These are phyloP conservation scores for Tortrix viridana DNA, from an alignment of 2,888 invertebrate genomes.

Conservation along the genomic window DNA sequence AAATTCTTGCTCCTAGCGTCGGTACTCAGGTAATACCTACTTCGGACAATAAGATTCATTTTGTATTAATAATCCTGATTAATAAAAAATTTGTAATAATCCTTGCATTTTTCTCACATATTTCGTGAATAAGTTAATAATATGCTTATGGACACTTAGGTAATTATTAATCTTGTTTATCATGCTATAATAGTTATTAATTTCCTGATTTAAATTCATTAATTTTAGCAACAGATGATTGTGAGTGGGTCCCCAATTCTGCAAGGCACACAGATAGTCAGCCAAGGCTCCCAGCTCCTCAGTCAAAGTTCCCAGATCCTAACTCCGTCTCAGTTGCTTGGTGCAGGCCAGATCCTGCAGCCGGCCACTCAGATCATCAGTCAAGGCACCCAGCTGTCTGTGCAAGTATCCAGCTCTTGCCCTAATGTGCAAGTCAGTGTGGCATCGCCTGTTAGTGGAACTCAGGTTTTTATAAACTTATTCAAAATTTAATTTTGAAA, in stretches of 20 bases:
- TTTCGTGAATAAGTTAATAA: background rate
- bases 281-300: conserved; percentile 72
- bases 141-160: background rate
- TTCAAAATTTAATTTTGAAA: background rate
- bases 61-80: too few species aligned
- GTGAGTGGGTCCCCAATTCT: conserved; percentile 72
- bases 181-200: background rate
- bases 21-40: conserved; percentile 67
- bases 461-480: conserved; percentile 25
- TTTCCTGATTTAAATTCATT: background rate
- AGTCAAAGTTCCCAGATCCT: conserved; percentile 73
- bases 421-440: conserved; percentile 60
- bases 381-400: conserved; percentile 74
- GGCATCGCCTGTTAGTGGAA: conserved; percentile 59
- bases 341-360: conserved; percentile 66
- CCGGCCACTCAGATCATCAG: conserved; percentile 79
- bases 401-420: conserved; percentile 62
- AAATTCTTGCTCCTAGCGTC: conserved; percentile 76
- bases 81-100: background rate
- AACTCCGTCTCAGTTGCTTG: conserved; percentile 69
- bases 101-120: background rate
- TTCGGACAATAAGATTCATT: background rate
- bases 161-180: background rate
- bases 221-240: conserved; percentile 76
- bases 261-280: conserved; percentile 75